phyloP scores from a whole-genome alignment of 1,140 invertebrate species.

The Doryteuthis pealeii region DNA sequence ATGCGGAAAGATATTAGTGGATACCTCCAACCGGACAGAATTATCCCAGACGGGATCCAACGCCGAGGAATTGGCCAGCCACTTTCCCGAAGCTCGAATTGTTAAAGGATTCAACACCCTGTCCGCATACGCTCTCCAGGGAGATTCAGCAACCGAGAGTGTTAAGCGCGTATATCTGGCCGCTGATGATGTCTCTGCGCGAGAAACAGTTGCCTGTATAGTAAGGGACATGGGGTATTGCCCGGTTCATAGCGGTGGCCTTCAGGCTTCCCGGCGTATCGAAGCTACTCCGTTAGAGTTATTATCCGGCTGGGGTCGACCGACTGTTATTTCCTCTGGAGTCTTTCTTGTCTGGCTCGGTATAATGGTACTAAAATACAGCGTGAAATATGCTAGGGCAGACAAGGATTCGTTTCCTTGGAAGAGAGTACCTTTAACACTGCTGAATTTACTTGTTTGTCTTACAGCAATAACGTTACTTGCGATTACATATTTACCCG shows the following conservation, averaged over 20 bases:
- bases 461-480: constrained; percentile 51
- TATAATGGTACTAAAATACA: not conserved
- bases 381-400: not conserved
- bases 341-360: constrained; percentile 49
- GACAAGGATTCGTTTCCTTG: not conserved
- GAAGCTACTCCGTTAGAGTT: constrained; percentile 40
- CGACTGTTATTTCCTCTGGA: constrained; percentile 40
- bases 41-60: constrained; percentile 31
- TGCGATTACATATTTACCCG: constrained; percentile 50
- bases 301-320: constrained; percentile 47
- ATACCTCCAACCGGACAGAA: constrained; percentile 48
- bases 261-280: constrained; percentile 39
- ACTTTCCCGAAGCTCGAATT: constrained; percentile 31
- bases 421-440: not conserved
- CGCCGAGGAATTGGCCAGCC: constrained; percentile 41
- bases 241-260: constrained; percentile 40
- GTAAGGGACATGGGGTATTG: constrained; percentile 47
- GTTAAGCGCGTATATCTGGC: constrained; percentile 45
- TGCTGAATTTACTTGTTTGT: constrained; percentile 49
- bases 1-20: constrained; percentile 45
- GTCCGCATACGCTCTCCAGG: constrained; percentile 50
- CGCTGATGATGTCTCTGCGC: constrained; percentile 33
- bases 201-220: constrained; percentile 36
- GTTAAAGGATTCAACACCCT: constrained; percentile 57
- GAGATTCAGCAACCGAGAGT: constrained; percentile 28